Percentiles rank a stretch among this genome's conserved stretches.
Conservation (phyloP, 2,797 vertebrate species). For the Lithobates sylvaticus region DNA sequence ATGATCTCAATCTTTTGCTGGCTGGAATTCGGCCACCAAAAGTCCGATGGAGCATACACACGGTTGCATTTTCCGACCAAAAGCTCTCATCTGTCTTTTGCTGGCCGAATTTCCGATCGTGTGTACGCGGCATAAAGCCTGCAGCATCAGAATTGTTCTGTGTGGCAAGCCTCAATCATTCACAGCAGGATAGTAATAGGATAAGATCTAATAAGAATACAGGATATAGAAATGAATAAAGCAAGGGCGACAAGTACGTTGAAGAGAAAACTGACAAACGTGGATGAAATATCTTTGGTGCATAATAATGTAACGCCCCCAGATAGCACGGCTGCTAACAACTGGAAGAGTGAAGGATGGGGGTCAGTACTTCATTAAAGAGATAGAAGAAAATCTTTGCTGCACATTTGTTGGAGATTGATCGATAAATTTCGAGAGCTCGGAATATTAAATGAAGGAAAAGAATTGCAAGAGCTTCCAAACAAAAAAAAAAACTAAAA, state of each 20-base stretch:
- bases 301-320: neutral
- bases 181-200: neutral
- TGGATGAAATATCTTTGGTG: neutral
- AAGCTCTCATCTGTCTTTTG: no score
- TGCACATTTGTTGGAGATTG: neutral
- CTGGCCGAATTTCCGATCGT: no score
- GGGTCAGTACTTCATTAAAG: neutral
- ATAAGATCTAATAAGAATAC: neutral
- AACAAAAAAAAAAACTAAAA: neutral
- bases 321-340: neutral
- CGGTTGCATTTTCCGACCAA: no score
- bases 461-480: neutral
- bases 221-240: neutral
- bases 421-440: neutral
- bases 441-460: slow-evolving; percentile 9
- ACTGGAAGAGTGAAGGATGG: neutral
- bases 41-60: no score
- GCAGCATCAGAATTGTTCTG: neutral
- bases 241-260: neutral
- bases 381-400: neutral
- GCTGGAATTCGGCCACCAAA: no score
- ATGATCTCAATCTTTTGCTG: no score
- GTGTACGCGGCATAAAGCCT: neutral
- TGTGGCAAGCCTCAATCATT: neutral
- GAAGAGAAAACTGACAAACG: neutral